phyloP scores from a whole-genome alignment of 2,113 vertebrate genomes.

The Protomyctophum bolini region DNA sequence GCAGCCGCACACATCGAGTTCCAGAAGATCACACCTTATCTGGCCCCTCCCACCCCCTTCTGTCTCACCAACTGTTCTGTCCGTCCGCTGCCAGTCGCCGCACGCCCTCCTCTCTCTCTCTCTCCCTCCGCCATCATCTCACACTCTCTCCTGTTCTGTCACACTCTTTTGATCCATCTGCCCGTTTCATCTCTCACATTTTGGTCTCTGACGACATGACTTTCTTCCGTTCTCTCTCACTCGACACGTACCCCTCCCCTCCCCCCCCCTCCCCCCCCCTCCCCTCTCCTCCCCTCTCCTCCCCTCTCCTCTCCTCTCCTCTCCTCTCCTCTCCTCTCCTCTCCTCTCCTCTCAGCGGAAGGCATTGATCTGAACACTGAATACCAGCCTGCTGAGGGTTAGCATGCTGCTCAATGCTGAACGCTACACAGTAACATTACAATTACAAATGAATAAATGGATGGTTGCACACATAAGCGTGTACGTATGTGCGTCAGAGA shows the following conservation, averaged over 20 bases:
- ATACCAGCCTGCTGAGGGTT: background rate
- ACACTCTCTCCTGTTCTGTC: constrained; percentile 46
- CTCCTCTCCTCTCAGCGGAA: background rate
- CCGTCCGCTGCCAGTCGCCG: background rate
- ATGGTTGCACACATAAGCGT: background rate
- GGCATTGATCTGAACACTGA: background rate
- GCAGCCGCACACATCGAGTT: constrained; percentile 22
- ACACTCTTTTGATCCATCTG: constrained; percentile 54
- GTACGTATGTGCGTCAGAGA: background rate
- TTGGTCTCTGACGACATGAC: too few species aligned
- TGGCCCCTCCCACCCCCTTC: constrained; percentile 11
- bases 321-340: background rate
- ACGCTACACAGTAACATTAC: too few species aligned
- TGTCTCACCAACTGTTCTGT: constrained; percentile 49
- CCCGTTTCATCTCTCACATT: constrained; percentile 18
- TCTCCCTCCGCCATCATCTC: constrained; percentile 21
- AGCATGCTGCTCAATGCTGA: background rate
- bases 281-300: background rate
- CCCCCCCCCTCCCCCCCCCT: background rate
- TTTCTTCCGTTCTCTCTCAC: too few species aligned
- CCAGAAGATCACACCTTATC: constrained; percentile 50
- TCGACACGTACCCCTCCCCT: too few species aligned
- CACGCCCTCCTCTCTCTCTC: background rate
- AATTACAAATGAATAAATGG: too few species aligned
- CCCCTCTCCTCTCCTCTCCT: background rate